These are phyloP conservation scores for Pocota personata DNA, from an alignment of 2,888 invertebrate genomes.

Conservation along the genomic window DNA sequence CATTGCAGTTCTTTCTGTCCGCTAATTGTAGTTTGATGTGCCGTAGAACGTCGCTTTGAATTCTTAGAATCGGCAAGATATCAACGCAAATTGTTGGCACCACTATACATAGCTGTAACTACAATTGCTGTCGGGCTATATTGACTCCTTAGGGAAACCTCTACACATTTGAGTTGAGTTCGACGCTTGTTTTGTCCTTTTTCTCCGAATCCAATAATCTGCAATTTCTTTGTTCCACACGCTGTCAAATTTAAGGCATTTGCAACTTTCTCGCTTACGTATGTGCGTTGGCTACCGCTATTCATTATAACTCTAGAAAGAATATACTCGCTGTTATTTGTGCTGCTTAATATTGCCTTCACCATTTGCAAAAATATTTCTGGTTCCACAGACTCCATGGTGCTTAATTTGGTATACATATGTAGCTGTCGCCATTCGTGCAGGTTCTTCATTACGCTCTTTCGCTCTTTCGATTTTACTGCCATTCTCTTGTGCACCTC, in stretches of 20 bases:
- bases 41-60: no score
- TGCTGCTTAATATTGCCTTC: constrained; percentile 40
- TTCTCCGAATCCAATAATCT: constrained; percentile 56
- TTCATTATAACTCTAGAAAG: constrained; percentile 60
- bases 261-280: constrained; percentile 34
- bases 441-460: neutral
- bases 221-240: constrained; percentile 18
- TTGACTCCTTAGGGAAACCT: constrained; percentile 51
- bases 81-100: no score
- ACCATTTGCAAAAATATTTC: constrained; percentile 66
- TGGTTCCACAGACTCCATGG: neutral
- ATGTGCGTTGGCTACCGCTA: constrained; percentile 63
- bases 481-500: neutral
- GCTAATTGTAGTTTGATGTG: no score
- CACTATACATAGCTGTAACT: no score
- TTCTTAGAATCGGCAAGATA: no score
- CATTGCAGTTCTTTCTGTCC: no score
- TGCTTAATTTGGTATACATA: constrained; percentile 19
- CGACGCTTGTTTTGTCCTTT: constrained; percentile 15
- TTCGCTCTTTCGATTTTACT: neutral
- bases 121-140: no score
- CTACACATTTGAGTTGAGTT: constrained; percentile 33
- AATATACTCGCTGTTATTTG: neutral
- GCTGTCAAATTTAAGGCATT: constrained; percentile 46
- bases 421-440: neutral